These are phyloP conservation scores for Leuciscus idus DNA, from an alignment of 2,113 vertebrate genomes.

Conservation along the genomic window DNA sequence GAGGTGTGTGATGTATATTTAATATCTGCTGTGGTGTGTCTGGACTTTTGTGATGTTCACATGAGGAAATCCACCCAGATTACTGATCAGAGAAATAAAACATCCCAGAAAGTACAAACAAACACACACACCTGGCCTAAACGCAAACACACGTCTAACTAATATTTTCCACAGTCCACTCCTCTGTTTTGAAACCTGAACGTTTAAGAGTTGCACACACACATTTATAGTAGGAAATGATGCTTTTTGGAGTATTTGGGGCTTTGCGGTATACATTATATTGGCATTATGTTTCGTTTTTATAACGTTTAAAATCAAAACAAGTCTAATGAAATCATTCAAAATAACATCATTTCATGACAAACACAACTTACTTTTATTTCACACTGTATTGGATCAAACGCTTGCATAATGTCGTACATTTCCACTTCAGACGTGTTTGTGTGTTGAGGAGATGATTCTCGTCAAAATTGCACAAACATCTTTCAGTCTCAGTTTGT, in stretches of 20 bases:
- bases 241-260: not conserved
- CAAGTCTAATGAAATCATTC: not conserved
- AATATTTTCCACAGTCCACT: conserved; percentile 16
- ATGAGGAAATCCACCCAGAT: not conserved
- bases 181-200: conserved; percentile 28
- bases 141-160: not conserved
- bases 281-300: not conserved
- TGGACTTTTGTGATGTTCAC: not conserved
- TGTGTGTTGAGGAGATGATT: not conserved
- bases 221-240: not conserved
- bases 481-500: not conserved
- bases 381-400: not conserved
- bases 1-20: not conserved
- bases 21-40: not conserved
- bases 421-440: not conserved
- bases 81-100: conserved; percentile 6
- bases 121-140: not conserved
- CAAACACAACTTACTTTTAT: not conserved
- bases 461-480: not conserved
- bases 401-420: no score
- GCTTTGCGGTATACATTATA: not conserved
- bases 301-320: not conserved
- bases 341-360: not conserved
- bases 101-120: not conserved
- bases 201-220: not conserved